A percentile compares a stretch with the other conserved stretches of the same genome.
Evolutionary conservation across 2,113 vertebrate genomes (phyloP).

Genomic region (Sapajus apella): DNA sequence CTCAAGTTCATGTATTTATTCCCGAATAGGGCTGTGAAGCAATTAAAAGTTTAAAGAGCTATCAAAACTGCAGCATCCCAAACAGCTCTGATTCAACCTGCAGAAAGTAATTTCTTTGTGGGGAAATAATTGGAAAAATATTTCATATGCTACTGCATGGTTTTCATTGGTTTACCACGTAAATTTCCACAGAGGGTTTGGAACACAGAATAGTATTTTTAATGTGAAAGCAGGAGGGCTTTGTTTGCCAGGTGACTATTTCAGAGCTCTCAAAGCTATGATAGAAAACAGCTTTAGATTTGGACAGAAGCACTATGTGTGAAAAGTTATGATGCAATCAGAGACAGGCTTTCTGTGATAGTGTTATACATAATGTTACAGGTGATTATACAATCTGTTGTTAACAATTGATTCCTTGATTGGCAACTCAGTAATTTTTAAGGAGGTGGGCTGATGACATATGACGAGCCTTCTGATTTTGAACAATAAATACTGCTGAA

Average conservation of each 20-base stretch:
- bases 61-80: background rate
- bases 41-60: conserved; percentile 23
- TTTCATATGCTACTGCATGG: background rate
- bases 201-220: background rate
- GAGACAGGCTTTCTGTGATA: background rate
- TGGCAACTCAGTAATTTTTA: conserved; percentile 34
- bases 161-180: conserved; percentile 20
- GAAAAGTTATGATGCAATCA: conserved; percentile 36
- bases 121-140: conserved; percentile 23
- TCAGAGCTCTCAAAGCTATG: conserved; percentile 29
- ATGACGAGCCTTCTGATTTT: background rate
- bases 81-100: background rate
- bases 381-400: conserved; percentile 47
- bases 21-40: background rate
- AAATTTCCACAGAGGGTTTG: conserved; percentile 32
- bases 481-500: background rate
- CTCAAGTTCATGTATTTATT: background rate
- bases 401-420: conserved; percentile 32
- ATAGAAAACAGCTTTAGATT: conserved; percentile 49
- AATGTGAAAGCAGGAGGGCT: conserved; percentile 18
- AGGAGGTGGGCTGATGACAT: background rate
- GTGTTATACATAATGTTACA: background rate
- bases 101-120: background rate
- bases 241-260: conserved; percentile 53
- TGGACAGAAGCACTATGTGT: background rate